A percentile compares a stretch with the other conserved stretches of the same genome.
Evolutionary conservation across 2,888 invertebrate species (phyloP).

Genomic region (Drosophila koepferae): DNA sequence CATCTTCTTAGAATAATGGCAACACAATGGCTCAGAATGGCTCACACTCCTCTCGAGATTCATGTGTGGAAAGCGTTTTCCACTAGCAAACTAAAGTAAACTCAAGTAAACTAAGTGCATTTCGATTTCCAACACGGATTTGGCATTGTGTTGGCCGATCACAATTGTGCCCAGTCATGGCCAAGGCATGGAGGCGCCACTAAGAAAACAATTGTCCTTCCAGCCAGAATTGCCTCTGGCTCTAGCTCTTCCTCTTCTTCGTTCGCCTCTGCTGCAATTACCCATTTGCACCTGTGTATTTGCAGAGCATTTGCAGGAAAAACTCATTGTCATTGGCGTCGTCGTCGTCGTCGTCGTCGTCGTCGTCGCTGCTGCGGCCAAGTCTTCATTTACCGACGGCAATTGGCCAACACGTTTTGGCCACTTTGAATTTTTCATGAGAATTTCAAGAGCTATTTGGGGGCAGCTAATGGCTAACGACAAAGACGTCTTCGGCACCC

Average conservation of each 20-base stretch:
- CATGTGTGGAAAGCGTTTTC: conserved; percentile 8
- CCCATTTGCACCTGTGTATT: conserved; percentile 49
- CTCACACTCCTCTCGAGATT: conserved; percentile 20
- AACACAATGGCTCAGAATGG: conserved; percentile 1
- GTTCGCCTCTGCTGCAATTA: conserved; percentile 58
- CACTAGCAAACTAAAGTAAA: not conserved
- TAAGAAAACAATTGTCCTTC: conserved; percentile 68
- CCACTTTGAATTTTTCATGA: conserved; percentile 67
- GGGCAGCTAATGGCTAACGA: conserved; percentile 66
- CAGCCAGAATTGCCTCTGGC: conserved; percentile 11
- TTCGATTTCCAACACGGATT: conserved; percentile 36
- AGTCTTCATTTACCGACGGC: conserved; percentile 67
- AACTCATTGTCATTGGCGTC: conserved; percentile 65
- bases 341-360: conserved; percentile 14
- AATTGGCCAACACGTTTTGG: conserved; percentile 22
- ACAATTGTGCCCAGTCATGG: conserved; percentile 60
- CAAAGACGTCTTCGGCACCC: conserved; percentile 64
- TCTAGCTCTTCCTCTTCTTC: not conserved
- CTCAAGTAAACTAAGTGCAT: conserved; percentile 36
- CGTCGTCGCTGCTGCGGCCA: conserved; percentile 18
- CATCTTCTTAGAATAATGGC: conserved; percentile 23
- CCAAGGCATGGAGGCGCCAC: conserved; percentile 46
- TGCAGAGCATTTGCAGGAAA: conserved; percentile 33
- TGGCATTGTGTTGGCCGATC: conserved; percentile 32
- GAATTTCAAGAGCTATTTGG: conserved; percentile 42